Evolutionary conservation across 2,113 vertebrate species (phyloP), one percentile per base, ranked within the genome.

Genomic region (Thunnus maccoyii): DNA sequence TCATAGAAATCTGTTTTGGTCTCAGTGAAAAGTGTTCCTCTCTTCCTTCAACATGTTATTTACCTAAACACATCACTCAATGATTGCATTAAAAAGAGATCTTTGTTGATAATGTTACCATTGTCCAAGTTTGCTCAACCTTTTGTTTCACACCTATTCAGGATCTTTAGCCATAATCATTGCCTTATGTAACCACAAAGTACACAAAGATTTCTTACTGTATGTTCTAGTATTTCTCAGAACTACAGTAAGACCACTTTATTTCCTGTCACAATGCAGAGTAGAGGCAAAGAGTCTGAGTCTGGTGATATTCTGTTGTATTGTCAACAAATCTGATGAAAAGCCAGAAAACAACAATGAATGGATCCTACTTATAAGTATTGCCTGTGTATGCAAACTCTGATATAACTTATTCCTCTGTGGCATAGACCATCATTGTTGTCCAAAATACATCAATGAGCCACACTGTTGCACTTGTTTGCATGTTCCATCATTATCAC

Each of bases 121-220:
- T 20, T 25, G 30, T 32, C 13, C 4, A 17, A n/a, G 22, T 64
- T 56, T 36, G 3, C 15, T 56, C 62, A 30, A 27, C 17, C 11
- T 55, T 46, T 72, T 63, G 73, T 70, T 51, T 74, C 46, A n/a
- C 57, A 70, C 8, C 8, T 20, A 17, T 56, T 65, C 13, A 71
- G 50, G 5, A 18, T 72, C 67, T n/a, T 57, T 4, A 22, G 20
- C 20, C 7, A 36, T 11, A 1, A 62, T 56, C 32, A 50, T n/a
- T 20, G 2, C 51, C 52, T 62, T 18, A 8, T 22, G 14, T 17
- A 32, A 69, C 46, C 9, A 51, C 1, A 52, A 1, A 5, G 2
- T 5, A 58, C 1, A 20, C 25, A 73, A 10, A 64, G 8, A 32
- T 9, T 30, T 41, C 10, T 7, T 20, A 11, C 18, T 58, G 55